Conservation (phyloP, 1,140 invertebrate species). For the Adoxophyes honmai region DNA sequence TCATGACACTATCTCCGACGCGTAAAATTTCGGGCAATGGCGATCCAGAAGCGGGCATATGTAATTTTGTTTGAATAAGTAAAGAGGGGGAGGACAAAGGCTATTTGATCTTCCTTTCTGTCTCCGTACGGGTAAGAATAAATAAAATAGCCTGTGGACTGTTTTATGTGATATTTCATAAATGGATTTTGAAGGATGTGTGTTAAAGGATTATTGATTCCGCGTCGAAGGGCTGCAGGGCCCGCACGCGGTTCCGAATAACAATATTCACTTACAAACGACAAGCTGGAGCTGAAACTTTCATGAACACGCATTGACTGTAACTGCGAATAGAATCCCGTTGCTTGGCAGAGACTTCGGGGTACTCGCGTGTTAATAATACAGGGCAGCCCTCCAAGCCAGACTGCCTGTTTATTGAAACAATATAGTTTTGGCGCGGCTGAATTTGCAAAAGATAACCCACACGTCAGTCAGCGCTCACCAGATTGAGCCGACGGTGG, state of each 20-base stretch:
- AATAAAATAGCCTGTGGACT: constrained; percentile 58
- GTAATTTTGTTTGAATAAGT: constrained; percentile 77
- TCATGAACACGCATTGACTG: too few relatives aligned
- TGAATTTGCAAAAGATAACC: constrained; percentile 12
- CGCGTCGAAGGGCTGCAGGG: constrained; percentile 28
- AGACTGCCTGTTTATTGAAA: neutral
- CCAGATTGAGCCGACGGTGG: neutral
- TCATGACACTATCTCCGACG: constrained; percentile 72
- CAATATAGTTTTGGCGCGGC: neutral
- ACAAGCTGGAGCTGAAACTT: constrained; percentile 19
- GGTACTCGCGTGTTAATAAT: neutral
- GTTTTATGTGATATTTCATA: constrained; percentile 65
- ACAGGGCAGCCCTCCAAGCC: neutral
- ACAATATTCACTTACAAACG: too few relatives aligned
- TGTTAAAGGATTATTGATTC: constrained; percentile 55
- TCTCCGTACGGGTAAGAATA: constrained; percentile 53
- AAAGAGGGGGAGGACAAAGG: constrained; percentile 72
- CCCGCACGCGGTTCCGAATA: constrained; percentile 24
- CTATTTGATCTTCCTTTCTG: constrained; percentile 66
- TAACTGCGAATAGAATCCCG: neutral
- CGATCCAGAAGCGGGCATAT: constrained; percentile 73
- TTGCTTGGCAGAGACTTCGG: neutral
- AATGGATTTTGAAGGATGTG: constrained; percentile 58
- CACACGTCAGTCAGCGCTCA: neutral
- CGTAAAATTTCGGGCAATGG: constrained; percentile 75